phyloP scores from a whole-genome alignment of 2,113 vertebrate species.

The Indicator indicator region DNA sequence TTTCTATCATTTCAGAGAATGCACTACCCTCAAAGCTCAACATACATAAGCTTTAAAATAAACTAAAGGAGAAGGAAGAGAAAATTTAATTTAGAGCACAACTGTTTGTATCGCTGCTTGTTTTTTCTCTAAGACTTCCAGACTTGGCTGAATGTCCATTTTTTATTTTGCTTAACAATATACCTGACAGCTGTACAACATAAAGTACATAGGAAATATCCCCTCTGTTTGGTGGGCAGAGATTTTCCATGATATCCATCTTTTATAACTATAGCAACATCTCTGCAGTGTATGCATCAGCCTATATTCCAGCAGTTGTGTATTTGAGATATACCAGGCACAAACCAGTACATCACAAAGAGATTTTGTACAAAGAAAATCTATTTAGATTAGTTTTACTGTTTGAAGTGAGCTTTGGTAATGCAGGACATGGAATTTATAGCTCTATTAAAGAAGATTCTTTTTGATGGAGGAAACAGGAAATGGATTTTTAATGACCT shows the following conservation, averaged over 20 bases:
- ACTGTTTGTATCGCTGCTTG: not conserved
- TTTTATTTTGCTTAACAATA: conserved; percentile 5
- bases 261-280: not conserved
- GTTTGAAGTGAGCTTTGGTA: not conserved
- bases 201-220: conserved; percentile 6
- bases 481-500: conserved; percentile 8
- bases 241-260: not conserved
- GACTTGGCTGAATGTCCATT: not conserved
- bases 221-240: not conserved
- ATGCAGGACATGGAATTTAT: not conserved
- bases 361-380: not conserved
- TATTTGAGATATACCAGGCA: not conserved
- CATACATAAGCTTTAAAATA: not conserved
- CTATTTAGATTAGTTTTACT: not conserved
- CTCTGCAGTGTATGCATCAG: not conserved
- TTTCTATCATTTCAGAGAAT: not conserved
- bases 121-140: not conserved
- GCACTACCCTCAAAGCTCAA: not conserved
- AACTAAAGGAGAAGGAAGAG: not conserved
- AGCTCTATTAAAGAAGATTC: not conserved
- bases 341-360: not conserved
- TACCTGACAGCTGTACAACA: not conserved
- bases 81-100: not conserved
- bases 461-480: not conserved
- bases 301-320: not conserved